Evolutionary conservation across 2,797 vertebrate species (phyloP).

Genomic region (Hoplostethus mediterraneus): DNA sequence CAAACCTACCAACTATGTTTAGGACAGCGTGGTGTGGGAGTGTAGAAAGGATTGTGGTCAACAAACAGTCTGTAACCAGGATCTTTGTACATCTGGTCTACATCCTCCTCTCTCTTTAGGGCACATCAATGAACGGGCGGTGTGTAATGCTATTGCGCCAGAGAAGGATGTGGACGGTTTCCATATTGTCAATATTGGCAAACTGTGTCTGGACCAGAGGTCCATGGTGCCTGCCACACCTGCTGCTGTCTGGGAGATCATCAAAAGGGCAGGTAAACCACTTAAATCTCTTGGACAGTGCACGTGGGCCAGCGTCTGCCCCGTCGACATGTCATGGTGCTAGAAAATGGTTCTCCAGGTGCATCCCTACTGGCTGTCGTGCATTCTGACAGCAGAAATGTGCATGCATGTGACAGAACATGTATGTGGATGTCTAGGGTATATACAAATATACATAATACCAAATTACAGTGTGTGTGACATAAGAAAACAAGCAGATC

Average conservation of each 20-base stretch:
- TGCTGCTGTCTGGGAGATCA: slow-evolving; percentile 94
- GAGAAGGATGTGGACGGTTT: slow-evolving; percentile 96
- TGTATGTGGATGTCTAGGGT: too few relatives aligned
- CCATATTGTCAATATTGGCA: slow-evolving; percentile 92
- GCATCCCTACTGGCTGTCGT: too few relatives aligned
- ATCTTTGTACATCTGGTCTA: neutral
- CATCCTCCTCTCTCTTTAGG: slow-evolving; percentile 58
- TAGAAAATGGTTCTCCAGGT: too few relatives aligned
- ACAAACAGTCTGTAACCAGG: neutral
- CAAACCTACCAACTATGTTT: neutral
- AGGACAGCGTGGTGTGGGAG: neutral
- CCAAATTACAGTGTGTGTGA: too few relatives aligned
- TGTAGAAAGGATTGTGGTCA: neutral
- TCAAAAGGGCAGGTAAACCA: slow-evolving; percentile 87
- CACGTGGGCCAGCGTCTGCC: too few relatives aligned
- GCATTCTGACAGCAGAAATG: too few relatives aligned
- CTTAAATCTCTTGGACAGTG: neutral
- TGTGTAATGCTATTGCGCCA: slow-evolving; percentile 91
- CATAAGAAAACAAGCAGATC: too few relatives aligned
- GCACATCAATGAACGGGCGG: slow-evolving; percentile 89
- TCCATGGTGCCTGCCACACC: slow-evolving; percentile 93
- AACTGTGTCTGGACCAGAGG: slow-evolving; percentile 92
- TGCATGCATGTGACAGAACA: too few relatives aligned
- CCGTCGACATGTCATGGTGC: too few relatives aligned
- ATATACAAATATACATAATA: too few relatives aligned